phyloP scores from a whole-genome alignment of 2,113 vertebrate species.

The Ceyx melanurus region DNA sequence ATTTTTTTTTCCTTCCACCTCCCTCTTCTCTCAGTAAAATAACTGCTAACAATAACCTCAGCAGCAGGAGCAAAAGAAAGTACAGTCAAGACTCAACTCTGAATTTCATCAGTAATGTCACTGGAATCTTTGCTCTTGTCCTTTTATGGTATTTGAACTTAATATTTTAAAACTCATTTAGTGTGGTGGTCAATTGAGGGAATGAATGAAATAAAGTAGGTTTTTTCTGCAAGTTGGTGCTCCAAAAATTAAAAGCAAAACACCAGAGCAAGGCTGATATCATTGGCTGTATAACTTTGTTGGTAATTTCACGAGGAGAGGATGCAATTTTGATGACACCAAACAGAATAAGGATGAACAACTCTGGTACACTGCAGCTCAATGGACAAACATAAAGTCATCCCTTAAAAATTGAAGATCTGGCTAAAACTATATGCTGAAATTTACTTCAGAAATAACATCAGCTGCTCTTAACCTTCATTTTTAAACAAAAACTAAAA shows the following conservation, averaged over 20 bases:
- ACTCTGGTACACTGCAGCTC: background rate
- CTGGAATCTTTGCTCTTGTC: background rate
- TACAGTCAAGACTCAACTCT: background rate
- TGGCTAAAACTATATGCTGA: background rate
- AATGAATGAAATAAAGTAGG: background rate
- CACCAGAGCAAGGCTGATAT: background rate
- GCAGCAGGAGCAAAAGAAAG: background rate
- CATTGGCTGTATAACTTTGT: background rate
- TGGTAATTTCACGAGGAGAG: background rate
- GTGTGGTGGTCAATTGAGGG: background rate
- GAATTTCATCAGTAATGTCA: background rate
- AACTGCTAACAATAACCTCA: constrained; percentile 35
- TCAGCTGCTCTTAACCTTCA: background rate
- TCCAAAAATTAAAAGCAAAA: background rate
- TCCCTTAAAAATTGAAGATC: background rate
- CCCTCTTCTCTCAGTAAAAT: constrained; percentile 23
- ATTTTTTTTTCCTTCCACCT: background rate
- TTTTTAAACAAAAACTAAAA: background rate
- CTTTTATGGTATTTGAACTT: background rate
- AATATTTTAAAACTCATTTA: background rate
- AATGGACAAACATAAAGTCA: background rate
- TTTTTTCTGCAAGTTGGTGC: background rate
- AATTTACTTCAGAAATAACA: background rate
- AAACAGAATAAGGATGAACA: background rate
- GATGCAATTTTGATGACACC: background rate